Evolutionary conservation across 2,888 invertebrate species (phyloP).

Genomic region (Ernsta delagoae): DNA sequence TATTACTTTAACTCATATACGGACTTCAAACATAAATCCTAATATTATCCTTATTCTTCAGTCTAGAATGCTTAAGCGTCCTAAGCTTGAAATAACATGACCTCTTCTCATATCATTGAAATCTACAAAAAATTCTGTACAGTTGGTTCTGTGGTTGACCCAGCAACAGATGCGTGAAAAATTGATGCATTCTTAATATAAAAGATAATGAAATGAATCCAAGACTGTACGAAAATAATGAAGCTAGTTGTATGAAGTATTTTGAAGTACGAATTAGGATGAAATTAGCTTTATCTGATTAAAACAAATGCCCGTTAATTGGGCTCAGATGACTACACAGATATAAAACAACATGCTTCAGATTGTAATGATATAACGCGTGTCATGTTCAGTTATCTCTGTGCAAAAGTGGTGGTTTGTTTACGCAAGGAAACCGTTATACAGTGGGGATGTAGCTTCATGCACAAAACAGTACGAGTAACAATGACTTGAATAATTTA

Average conservation of each 20-base stretch:
- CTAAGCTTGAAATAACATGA: too few relatives aligned
- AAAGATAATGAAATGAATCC: conserved; percentile 2
- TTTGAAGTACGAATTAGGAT: conserved; percentile 10
- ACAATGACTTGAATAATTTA: too few relatives aligned
- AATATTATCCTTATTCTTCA: too few relatives aligned
- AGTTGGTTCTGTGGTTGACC: conserved; percentile 6
- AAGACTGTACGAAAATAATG: neutral
- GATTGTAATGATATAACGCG: conserved; percentile 9
- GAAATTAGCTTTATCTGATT: neutral
- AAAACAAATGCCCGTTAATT: conserved; percentile 22
- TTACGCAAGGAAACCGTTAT: neutral
- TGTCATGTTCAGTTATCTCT: conserved; percentile 8
- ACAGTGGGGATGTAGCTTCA: neutral
- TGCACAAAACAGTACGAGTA: too few relatives aligned
- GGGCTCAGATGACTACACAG: conserved; percentile 6
- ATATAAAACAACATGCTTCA: neutral
- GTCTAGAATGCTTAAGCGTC: too few relatives aligned
- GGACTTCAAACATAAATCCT: too few relatives aligned
- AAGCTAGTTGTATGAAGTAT: neutral
- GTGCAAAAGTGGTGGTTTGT: neutral
- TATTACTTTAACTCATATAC: neutral
- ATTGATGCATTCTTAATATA: conserved; percentile 16
- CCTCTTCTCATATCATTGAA: neutral
- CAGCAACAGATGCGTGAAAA: conserved; percentile 26
- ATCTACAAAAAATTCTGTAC: neutral